A percentile compares a stretch with the other conserved stretches of the same genome.
These are phyloP conservation scores for Drosophila triauraria DNA, from an alignment of 1,140 invertebrate genomes.

Conservation along the genomic window DNA sequence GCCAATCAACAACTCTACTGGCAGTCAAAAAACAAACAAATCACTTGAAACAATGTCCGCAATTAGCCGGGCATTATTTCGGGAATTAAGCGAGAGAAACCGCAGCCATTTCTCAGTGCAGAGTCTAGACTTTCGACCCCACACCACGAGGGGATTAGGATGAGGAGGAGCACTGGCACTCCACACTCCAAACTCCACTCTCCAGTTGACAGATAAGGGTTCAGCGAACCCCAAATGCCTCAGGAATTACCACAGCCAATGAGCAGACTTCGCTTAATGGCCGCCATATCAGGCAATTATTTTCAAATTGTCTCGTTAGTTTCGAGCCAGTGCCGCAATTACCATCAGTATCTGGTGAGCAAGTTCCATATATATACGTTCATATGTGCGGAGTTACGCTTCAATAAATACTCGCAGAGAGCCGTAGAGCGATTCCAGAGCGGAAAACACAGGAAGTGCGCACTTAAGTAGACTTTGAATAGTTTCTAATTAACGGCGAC, in stretches of 20 bases:
- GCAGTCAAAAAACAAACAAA: slow-evolving; percentile 42
- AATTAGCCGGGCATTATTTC: slow-evolving; percentile 51
- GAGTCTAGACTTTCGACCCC: slow-evolving; percentile 43
- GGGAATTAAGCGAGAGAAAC: slow-evolving; percentile 36
- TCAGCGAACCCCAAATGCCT: slow-evolving; percentile 67
- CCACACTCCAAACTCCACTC: slow-evolving; percentile 14
- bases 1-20: slow-evolving; percentile 38
- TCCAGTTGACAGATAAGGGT: slow-evolving; percentile 72
- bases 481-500: slow-evolving; percentile 80
- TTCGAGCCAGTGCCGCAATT: slow-evolving; percentile 72
- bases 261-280: slow-evolving; percentile 67
- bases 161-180: slow-evolving; percentile 25
- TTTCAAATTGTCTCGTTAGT: slow-evolving; percentile 81
- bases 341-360: slow-evolving; percentile 48
- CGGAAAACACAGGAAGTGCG: slow-evolving; percentile 61
- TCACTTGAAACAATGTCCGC: slow-evolving; percentile 49
- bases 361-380: slow-evolving; percentile 19
- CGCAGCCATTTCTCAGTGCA: slow-evolving; percentile 39
- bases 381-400: slow-evolving; percentile 54
- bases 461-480: slow-evolving; percentile 82
- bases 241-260: slow-evolving; percentile 54
- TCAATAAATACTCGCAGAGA: slow-evolving; percentile 64
- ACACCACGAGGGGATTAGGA: slow-evolving; percentile 34
- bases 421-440: slow-evolving; percentile 30
- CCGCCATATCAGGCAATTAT: slow-evolving; percentile 76